Evolutionary conservation across 2,797 vertebrate genomes (phyloP).

Genomic region (Sarcophilus harrisii): DNA sequence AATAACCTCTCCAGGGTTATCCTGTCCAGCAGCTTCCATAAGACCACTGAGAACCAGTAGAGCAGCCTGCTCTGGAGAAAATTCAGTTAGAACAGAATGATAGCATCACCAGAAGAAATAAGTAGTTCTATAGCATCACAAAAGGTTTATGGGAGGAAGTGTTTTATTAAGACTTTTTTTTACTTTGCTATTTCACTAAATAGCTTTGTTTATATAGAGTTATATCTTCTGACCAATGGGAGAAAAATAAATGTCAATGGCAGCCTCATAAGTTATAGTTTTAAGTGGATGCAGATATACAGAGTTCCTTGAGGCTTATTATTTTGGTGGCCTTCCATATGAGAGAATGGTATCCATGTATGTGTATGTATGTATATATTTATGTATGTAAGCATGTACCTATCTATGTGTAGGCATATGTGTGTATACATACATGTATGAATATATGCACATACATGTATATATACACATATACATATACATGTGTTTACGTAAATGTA

Average conservation of each 20-base stretch:
- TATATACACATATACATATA: too few species aligned
- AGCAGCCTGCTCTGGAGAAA: neutral
- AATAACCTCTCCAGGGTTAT: neutral
- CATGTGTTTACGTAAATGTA: neutral
- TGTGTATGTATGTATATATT: neutral
- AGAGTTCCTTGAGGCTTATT: neutral
- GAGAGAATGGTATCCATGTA: neutral
- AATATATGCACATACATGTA: too few species aligned
- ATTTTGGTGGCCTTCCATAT: neutral
- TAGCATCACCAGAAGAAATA: neutral
- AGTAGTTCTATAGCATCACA: neutral
- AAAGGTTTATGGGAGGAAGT: too few species aligned
- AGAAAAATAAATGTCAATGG: neutral
- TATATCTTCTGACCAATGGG: neutral
- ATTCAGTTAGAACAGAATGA: neutral
- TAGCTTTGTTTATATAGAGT: neutral
- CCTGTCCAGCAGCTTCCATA: neutral
- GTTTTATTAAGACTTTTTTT: neutral
- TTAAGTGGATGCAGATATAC: neutral
- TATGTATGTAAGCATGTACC: neutral
- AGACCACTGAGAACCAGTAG: neutral
- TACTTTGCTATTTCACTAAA: neutral
- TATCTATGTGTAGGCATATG: fast-evolving
- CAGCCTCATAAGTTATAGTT: neutral
- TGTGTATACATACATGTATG: too few species aligned